A percentile compares a stretch with the other conserved stretches of the same genome.
These are phyloP conservation scores for Aurelia coerulea DNA, from an alignment of 30 jellyfish, hydroid and myxozoan species.

Conservation along the genomic window DNA sequence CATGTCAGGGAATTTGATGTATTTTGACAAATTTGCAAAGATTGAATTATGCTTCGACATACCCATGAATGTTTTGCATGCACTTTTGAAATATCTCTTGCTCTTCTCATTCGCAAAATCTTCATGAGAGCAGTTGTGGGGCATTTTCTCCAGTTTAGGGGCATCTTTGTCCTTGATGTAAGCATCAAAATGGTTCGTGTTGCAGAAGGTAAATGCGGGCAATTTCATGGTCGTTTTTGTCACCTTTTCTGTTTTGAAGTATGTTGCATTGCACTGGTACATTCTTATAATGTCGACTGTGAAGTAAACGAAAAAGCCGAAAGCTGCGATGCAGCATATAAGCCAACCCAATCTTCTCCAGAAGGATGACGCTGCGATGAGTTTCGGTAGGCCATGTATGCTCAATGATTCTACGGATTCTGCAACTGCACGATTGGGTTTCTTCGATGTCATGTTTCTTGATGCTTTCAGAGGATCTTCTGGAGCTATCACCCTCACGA, in stretches of 20 bases:
- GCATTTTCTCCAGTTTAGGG: conserved; percentile 10
- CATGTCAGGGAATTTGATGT: conserved; percentile 15
- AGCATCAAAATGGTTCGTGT: conserved; percentile 29
- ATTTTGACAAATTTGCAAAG: background rate
- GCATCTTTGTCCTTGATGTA: background rate
- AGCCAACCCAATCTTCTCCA: conserved; percentile 3
- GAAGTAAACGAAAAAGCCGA: background rate
- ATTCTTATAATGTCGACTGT: background rate
- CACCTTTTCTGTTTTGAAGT: background rate
- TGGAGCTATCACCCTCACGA: too few relatives aligned
- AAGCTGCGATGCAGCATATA: conserved; percentile 3
- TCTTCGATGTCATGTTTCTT: too few relatives aligned
- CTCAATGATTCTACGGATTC: conserved; percentile 21
- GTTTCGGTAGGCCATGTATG: conserved; percentile 37
- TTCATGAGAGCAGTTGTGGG: conserved; percentile 33
- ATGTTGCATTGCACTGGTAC: background rate
- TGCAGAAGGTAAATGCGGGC: conserved; percentile 60
- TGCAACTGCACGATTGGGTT: background rate
- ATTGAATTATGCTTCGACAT: background rate
- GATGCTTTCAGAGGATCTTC: too few relatives aligned
- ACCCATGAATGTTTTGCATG: conserved; percentile 36
- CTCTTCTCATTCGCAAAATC: conserved; percentile 11
- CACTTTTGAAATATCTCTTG: background rate
- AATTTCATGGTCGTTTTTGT: background rate
- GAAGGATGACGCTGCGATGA: conserved; percentile 8